A percentile compares a stretch with the other conserved stretches of the same genome.
Conservation (phyloP, 2,113 vertebrate species). For the Columba livia region DNA sequence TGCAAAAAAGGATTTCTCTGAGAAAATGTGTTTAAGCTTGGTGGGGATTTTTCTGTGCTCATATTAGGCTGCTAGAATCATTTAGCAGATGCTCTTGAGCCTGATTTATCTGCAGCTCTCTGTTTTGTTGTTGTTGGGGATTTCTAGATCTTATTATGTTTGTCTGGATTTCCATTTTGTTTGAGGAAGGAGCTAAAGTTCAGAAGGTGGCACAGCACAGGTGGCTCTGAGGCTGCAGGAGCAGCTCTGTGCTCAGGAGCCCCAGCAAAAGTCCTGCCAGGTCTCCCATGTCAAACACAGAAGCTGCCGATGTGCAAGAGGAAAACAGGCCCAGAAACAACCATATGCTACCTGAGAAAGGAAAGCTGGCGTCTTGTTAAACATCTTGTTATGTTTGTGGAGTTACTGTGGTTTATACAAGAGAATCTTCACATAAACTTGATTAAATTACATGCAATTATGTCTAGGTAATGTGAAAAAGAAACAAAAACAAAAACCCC, state of each 20-base stretch:
- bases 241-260: neutral
- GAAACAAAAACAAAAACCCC: neutral
- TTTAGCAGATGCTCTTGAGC: neutral
- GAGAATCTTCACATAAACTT: neutral
- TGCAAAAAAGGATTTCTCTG: neutral
- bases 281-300: neutral
- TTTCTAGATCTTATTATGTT: neutral
- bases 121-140: neutral
- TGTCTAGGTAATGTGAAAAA: rapidly evolving
- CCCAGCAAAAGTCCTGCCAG: neutral
- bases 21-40: neutral
- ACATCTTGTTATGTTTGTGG: neutral
- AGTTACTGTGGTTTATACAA: neutral
- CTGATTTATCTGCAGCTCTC: neutral
- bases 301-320: neutral
- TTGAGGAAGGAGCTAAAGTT: neutral
- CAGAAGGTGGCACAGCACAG: neutral
- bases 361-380: neutral
- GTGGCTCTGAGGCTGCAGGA: neutral
- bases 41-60: neutral
- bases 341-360: neutral
- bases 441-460: neutral
- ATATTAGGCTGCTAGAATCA: neutral
- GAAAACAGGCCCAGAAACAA: neutral
- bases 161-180: neutral